phyloP scores from a whole-genome alignment of 2,888 invertebrate species.

The Willowsia nigromaculata region DNA sequence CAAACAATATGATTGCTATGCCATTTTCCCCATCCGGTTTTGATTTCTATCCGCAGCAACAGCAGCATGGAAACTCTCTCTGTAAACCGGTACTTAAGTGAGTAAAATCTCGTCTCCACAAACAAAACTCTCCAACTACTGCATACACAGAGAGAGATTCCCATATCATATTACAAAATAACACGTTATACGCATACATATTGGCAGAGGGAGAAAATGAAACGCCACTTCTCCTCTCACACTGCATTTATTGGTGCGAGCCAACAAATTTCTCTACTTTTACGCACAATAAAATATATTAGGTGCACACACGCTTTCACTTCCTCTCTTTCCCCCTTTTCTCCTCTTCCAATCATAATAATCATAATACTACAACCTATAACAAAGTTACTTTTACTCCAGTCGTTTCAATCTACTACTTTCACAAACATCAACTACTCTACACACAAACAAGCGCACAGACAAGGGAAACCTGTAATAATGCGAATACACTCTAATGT shows the following conservation, averaged over 20 bases:
- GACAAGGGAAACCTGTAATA: constrained; percentile 1
- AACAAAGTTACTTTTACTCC: background rate
- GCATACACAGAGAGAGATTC: background rate
- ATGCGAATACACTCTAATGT: constrained; percentile 44
- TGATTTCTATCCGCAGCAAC: constrained; percentile 23
- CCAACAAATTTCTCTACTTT: constrained; percentile 39
- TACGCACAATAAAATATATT: constrained; percentile 60
- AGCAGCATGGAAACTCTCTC: background rate
- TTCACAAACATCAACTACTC: background rate
- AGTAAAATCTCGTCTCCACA: constrained; percentile 3
- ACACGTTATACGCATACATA: background rate
- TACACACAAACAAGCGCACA: background rate
- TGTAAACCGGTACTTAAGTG: background rate
- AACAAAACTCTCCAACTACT: background rate
- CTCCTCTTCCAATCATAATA: background rate
- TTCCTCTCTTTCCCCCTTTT: background rate
- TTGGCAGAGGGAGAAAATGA: background rate
- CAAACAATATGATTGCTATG: constrained; percentile 54
- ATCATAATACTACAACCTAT: background rate
- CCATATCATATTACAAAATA: constrained; percentile 27
- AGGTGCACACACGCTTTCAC: constrained; percentile 15
- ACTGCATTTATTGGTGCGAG: constrained; percentile 44
- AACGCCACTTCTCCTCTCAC: constrained; percentile 34
- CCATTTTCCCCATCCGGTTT: constrained; percentile 61
- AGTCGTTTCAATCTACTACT: background rate